Evolutionary conservation across 2,113 vertebrate genomes (phyloP), one percentile per base, ranked within the genome.

Genomic region (Fulmarus glacialis): DNA sequence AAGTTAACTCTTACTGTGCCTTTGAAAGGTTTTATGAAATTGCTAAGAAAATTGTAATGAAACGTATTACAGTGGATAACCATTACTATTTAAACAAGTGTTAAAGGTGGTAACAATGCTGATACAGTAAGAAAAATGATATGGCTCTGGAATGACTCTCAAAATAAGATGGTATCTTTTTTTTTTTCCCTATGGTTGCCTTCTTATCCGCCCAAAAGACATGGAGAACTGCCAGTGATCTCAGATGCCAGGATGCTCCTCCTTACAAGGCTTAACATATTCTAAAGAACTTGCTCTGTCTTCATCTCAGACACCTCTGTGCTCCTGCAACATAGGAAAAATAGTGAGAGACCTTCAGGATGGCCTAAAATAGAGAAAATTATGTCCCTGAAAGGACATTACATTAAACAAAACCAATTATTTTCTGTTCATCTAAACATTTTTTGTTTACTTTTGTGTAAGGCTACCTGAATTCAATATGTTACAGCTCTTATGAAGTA

Each of bases 121-220:
- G 11, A 56, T 45, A 45, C 2, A 27, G 7, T 58, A 80, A 42
- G 30, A 77, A 82, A 64, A 88, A 66, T 8, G 0, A 9, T 8
- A 11, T 0, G 2, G 23, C 34, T 86, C 62, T 77, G 24, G 16
- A 90, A 80, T 73, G 5, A 68, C 26, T 32, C 11, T 52, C 18
- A 64, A 73, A 59, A 60, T 11, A 66, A 66, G 42, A 22, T 34
- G 4, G 9, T 27, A 26, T 12, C 14, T 12, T 64, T 66, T 70
- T 56, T 47, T 56, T 4, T 4, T 34, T 8, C 4, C 8, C 4
- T 53, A 1, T 66, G 2, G 9, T 58, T 78, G 14, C 8, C 2
- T 4, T 20, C 4, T 43, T 72, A 47, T 55, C 13, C 24, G 43
- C 3, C 4, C 48, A 67, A 79, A 84, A 72, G 38, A 36, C 45